These are phyloP conservation scores for Drosophila rufa DNA, from an alignment of 1,140 invertebrate genomes.

Conservation along the genomic window DNA sequence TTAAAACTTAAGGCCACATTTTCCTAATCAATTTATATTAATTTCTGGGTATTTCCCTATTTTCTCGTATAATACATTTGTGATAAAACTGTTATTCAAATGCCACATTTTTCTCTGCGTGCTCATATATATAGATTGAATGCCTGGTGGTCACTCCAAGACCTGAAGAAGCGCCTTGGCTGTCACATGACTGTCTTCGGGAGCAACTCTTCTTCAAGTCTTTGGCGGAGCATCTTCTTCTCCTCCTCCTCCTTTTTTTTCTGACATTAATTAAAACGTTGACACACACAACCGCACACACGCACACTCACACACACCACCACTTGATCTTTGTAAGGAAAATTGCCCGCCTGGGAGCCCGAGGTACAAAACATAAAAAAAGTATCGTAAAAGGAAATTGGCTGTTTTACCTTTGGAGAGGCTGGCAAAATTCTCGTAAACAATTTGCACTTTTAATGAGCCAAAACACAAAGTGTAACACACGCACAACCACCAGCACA, in stretches of 20 bases:
- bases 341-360: constrained; percentile 71
- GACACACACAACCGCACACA: constrained; percentile 19
- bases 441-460: constrained; percentile 78
- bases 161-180: constrained; percentile 26
- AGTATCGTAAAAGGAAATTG: constrained; percentile 53
- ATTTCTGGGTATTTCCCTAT: accelerated
- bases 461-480: constrained; percentile 41
- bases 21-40: background rate
- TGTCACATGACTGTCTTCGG: constrained; percentile 52
- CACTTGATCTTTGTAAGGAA: constrained; percentile 51
- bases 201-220: constrained; percentile 35
- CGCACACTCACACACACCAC: constrained; percentile 7
- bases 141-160: constrained; percentile 40
- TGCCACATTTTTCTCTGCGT: background rate
- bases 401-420: constrained; percentile 67
- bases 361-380: background rate
- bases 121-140: background rate
- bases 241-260: background rate
- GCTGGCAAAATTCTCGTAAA: constrained; percentile 53
- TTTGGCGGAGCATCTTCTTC: constrained; percentile 1
- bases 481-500: constrained; percentile 18
- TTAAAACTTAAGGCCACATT: background rate
- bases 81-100: background rate
- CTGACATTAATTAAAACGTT: constrained; percentile 66
- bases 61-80: background rate